Percentiles rank a stretch among this genome's conserved stretches.
These are phyloP conservation scores for Manacus vitellinus DNA, from an alignment of 2,113 vertebrate species.

Conservation along the genomic window DNA sequence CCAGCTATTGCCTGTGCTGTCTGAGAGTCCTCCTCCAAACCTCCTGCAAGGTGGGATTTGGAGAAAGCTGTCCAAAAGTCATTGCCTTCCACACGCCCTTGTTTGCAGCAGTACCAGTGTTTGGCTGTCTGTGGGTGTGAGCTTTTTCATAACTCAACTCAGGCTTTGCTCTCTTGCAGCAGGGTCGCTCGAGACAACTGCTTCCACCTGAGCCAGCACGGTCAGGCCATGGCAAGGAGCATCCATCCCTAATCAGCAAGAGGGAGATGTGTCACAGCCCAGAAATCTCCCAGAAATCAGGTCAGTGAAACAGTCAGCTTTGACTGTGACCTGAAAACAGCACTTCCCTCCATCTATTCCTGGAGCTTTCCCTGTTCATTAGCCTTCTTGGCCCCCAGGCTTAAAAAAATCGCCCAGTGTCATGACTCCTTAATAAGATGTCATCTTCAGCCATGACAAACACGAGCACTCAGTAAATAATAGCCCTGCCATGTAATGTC, in stretches of 20 bases:
- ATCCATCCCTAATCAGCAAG: neutral
- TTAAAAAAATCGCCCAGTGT: conserved; percentile 64
- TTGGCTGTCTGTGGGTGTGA: accelerated
- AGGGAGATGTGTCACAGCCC: neutral
- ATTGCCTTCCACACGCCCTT: neutral
- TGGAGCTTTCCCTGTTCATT: conserved; percentile 63
- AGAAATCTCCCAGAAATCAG: neutral
- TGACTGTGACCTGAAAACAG: neutral
- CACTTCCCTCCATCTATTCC: conserved; percentile 34
- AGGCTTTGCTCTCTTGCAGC: neutral
- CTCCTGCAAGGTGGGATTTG: neutral
- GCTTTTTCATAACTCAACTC: neutral
- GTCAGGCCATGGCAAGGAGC: neutral
- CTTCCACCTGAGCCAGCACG: neutral
- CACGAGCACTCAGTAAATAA: conserved; percentile 65
- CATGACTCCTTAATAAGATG: conserved; percentile 73
- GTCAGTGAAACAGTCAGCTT: neutral
- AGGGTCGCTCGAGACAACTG: accelerated
- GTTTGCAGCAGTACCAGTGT: neutral
- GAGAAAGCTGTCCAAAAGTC: neutral
- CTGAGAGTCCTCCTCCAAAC: neutral
- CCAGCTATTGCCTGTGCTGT: neutral
- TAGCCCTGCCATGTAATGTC: conserved; percentile 58
- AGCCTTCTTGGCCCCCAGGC: conserved; percentile 54
- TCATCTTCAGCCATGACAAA: conserved; percentile 72